These are phyloP conservation scores for Dromaius novaehollandiae DNA, from an alignment of 2,113 vertebrate species.

Conservation along the genomic window DNA sequence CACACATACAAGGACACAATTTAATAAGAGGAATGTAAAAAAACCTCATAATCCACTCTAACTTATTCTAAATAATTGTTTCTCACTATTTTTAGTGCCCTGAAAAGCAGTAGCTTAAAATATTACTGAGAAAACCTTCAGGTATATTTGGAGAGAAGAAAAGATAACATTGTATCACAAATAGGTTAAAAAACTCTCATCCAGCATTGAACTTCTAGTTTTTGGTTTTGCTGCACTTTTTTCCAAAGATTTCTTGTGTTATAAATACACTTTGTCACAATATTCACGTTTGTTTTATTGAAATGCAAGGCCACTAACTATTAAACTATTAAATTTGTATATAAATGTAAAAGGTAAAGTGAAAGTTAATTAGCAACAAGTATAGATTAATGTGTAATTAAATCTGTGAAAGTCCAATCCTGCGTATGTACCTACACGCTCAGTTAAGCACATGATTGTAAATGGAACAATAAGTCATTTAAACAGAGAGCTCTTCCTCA, in stretches of 20 bases:
- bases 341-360: neutral
- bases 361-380: neutral
- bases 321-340: neutral
- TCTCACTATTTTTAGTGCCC: neutral
- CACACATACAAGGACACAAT: neutral
- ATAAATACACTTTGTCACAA: neutral
- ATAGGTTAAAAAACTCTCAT: neutral
- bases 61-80: neutral
- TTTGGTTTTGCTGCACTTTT: neutral
- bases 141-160: neutral
- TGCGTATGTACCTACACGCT: neutral
- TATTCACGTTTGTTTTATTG: neutral
- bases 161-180: neutral
- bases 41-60: neutral
- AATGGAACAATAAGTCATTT: slow-evolving; percentile 2
- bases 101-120: neutral
- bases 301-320: neutral
- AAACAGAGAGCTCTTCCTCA: slow-evolving; percentile 8
- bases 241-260: neutral
- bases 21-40: neutral
- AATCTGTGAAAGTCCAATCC: neutral
- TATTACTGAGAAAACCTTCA: neutral
- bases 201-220: neutral
- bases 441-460: neutral
- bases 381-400: neutral